Evolutionary conservation across 2,888 invertebrate genomes (phyloP).

Genomic region (Morinoia aosen): DNA sequence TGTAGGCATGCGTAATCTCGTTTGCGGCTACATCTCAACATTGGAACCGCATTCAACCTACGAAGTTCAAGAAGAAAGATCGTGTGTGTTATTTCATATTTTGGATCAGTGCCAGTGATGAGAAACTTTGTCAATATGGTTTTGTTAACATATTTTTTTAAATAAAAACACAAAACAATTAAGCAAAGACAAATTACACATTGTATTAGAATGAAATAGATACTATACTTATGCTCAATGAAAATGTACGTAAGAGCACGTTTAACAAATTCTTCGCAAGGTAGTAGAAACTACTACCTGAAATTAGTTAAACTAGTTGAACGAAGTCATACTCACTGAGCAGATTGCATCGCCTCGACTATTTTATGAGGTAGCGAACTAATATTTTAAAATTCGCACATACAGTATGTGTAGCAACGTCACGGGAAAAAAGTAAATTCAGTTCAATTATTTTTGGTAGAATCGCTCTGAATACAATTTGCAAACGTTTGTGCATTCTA

Average conservation of each 20-base stretch:
- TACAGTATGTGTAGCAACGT: no score
- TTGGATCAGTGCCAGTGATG: not conserved
- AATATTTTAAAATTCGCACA: no score
- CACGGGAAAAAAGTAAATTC: no score
- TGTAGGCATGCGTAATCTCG: not conserved
- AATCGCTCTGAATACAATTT: no score
- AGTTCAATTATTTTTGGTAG: no score
- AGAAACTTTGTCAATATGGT: not conserved
- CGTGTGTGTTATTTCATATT: not conserved
- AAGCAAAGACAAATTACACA: not conserved
- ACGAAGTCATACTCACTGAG: not conserved
- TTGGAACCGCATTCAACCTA: not conserved
- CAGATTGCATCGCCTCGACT: not conserved
- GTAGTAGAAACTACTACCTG: not conserved
- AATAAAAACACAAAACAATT: not conserved
- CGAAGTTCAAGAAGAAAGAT: not conserved
- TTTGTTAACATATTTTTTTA: not conserved
- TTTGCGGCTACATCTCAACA: not conserved
- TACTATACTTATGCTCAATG: not conserved
- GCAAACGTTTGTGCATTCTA: no score
- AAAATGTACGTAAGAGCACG: not conserved
- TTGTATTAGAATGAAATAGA: not conserved
- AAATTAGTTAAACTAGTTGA: not conserved
- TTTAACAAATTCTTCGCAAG: not conserved
- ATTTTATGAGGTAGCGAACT: no score